Evolutionary conservation across 1,140 invertebrate genomes (phyloP).

Genomic region (Berghia stephanieae): DNA sequence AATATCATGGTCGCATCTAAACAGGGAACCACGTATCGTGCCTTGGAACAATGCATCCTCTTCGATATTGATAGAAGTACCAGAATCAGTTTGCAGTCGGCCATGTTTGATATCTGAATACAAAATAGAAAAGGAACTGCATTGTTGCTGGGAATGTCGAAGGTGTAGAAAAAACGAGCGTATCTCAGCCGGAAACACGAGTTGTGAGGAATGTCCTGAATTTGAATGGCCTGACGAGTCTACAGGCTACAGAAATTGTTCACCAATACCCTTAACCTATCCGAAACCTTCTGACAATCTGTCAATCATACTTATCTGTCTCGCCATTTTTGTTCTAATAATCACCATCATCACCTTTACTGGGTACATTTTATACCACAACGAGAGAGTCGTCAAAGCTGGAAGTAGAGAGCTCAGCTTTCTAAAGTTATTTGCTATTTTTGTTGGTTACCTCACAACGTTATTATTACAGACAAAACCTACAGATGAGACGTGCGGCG

Average conservation of each 20-base stretch:
- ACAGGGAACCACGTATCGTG: no score
- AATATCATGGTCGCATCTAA: no score
- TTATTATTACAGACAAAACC: constrained; percentile 81
- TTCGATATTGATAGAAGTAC: neutral
- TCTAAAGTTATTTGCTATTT: constrained; percentile 84
- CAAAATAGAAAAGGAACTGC: constrained; percentile 22
- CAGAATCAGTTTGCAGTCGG: constrained; percentile 41
- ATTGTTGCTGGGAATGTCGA: constrained; percentile 39
- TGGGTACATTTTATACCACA: constrained; percentile 80
- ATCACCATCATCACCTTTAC: constrained; percentile 61
- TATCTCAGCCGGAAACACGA: constrained; percentile 36
- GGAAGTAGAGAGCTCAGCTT: constrained; percentile 89
- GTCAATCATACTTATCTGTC: constrained; percentile 66
- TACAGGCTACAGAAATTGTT: constrained; percentile 70
- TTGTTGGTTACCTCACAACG: constrained; percentile 88
- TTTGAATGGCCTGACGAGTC: constrained; percentile 60
- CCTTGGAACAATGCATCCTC: no score
- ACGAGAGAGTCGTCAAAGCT: constrained; percentile 89
- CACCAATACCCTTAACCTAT: constrained; percentile 46
- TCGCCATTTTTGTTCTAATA: constrained; percentile 68
- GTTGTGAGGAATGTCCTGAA: constrained; percentile 31
- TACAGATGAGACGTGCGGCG: constrained; percentile 63
- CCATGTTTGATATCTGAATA: constrained; percentile 30
- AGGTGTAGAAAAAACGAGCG: constrained; percentile 37
- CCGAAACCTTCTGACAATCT: constrained; percentile 43